Conservation (phyloP, 2,113 vertebrate species). For the Andinoacara biseriatus region DNA sequence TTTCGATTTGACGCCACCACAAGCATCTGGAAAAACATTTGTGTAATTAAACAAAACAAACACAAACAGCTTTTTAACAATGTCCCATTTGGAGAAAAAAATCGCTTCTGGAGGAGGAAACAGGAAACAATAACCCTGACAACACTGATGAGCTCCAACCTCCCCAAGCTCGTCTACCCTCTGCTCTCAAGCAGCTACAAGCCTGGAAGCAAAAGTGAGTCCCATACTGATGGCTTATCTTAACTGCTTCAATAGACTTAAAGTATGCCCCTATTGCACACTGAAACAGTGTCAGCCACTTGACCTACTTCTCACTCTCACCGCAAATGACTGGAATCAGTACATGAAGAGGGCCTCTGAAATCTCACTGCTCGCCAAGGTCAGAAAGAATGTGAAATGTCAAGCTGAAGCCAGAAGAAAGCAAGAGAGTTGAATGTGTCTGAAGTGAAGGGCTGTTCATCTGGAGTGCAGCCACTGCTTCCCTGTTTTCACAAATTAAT, state of each 20-base stretch:
- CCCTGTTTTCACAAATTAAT: slow-evolving; percentile 43
- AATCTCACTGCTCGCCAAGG: background rate
- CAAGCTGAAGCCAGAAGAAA: background rate
- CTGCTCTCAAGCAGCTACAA: slow-evolving; percentile 32
- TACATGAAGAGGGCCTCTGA: slow-evolving; percentile 34
- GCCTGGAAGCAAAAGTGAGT: slow-evolving; percentile 43
- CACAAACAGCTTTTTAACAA: background rate
- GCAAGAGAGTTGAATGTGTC: background rate
- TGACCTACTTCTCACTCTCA: slow-evolving; percentile 75
- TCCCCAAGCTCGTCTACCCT: slow-evolving; percentile 10
- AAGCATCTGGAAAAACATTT: slow-evolving; percentile 11
- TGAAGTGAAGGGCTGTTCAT: slow-evolving; percentile 8
- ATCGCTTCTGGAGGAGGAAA: slow-evolving; percentile 7
- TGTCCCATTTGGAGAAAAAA: too few relatives aligned
- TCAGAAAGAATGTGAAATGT: slow-evolving; percentile 5
- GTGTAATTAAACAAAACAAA: background rate
- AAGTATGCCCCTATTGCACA: slow-evolving; percentile 64
- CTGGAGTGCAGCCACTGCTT: slow-evolving; percentile 5
- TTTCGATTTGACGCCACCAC: slow-evolving; percentile 21
- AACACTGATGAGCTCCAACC: slow-evolving; percentile 32
- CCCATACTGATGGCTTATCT: slow-evolving; percentile 63
- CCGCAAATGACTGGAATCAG: slow-evolving; percentile 45
- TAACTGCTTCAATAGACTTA: slow-evolving; percentile 61
- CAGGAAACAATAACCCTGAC: slow-evolving; percentile 24
- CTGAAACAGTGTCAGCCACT: slow-evolving; percentile 66